phyloP scores from a whole-genome alignment of 2,113 vertebrate genomes.

The Plestiodon gilberti region DNA sequence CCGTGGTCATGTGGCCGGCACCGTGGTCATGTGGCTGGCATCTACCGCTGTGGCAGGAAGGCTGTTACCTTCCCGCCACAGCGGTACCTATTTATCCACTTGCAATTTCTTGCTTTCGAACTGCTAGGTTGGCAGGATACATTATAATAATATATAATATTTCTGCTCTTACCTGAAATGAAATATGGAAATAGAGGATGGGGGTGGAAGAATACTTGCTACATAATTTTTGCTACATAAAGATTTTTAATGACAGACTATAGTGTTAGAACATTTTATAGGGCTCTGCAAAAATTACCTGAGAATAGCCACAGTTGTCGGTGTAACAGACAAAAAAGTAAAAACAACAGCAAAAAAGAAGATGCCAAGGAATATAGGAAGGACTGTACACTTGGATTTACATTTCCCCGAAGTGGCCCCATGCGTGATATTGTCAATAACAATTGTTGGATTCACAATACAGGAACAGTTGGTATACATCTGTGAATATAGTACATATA shows the following conservation, averaged over 20 bases:
- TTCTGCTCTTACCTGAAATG: background rate
- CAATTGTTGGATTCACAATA: slow-evolving; percentile 54
- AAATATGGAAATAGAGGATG: background rate
- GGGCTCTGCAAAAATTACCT: slow-evolving; percentile 42
- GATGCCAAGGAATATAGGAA: slow-evolving; percentile 75
- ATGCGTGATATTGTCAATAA: slow-evolving; percentile 17
- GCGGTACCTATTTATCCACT: no score
- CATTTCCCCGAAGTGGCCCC: slow-evolving; percentile 74
- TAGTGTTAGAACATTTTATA: background rate
- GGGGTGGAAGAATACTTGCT: background rate
- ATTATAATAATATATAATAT: no score
- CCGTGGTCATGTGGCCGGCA: no score
- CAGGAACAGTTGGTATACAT: slow-evolving; percentile 76
- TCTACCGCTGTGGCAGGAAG: no score
- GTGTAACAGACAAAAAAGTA: slow-evolving; percentile 70
- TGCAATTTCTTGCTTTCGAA: no score
- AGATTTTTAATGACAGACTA: background rate
- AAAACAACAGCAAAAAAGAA: slow-evolving; percentile 75
- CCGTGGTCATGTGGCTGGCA: no score
- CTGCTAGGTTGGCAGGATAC: no score
- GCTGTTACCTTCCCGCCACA: no score
- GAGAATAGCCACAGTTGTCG: slow-evolving; percentile 71
- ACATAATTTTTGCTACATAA: background rate
- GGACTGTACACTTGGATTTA: slow-evolving; percentile 59
- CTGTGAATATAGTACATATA: slow-evolving; percentile 45